A percentile compares a stretch with the other conserved stretches of the same genome.
Evolutionary conservation across 2,113 vertebrate genomes (phyloP).

Genomic region (Nettapus auritus): DNA sequence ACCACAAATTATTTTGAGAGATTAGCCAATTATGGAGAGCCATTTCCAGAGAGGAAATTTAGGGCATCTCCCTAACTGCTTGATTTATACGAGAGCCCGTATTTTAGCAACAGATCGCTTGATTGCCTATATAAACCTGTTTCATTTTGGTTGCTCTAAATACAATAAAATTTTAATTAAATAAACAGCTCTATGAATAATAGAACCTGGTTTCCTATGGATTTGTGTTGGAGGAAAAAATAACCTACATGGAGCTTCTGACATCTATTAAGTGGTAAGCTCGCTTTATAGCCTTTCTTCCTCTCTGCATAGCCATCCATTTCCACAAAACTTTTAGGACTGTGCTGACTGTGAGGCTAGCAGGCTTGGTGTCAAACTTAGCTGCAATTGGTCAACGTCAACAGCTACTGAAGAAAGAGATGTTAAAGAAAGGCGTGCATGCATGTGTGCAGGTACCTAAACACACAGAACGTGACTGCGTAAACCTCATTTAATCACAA

Average conservation of each 20-base stretch:
- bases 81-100: slow-evolving; percentile 45
- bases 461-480: background rate
- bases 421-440: rapidly evolving
- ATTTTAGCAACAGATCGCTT: slow-evolving; percentile 20
- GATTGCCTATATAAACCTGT: slow-evolving; percentile 20
- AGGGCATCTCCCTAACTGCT: slow-evolving; percentile 12
- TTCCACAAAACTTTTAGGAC: background rate
- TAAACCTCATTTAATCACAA: background rate
- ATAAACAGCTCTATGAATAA: background rate
- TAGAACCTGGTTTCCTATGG: background rate
- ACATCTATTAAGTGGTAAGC: background rate
- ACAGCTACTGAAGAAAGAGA: background rate
- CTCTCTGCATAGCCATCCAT: background rate
- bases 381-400: background rate
- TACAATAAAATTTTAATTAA: background rate
- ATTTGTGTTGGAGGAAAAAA: background rate
- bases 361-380: background rate
- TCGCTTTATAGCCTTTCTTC: background rate
- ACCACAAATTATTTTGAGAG: slow-evolving; percentile 63
- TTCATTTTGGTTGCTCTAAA: slow-evolving; percentile 26
- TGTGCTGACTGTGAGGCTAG: background rate
- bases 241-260: background rate
- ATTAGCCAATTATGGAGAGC: slow-evolving; percentile 50
- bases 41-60: slow-evolving; percentile 53
- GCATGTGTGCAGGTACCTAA: background rate